A percentile compares a stretch with the other conserved stretches of the same genome.
Conservation (phyloP, 2,888 invertebrate species). For the Labia minor region DNA sequence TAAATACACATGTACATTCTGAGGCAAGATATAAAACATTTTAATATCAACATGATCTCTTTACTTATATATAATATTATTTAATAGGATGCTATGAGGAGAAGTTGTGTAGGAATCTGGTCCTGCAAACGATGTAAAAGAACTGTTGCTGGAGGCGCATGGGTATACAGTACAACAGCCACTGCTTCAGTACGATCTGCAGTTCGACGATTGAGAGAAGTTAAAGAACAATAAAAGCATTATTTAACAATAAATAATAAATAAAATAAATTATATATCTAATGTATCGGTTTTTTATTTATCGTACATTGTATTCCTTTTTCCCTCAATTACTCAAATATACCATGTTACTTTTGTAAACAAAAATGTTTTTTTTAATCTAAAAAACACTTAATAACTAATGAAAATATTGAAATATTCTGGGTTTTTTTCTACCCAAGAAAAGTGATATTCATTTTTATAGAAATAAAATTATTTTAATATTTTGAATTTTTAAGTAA, state of each 20-base stretch:
- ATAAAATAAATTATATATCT: neutral
- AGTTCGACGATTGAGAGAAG: conserved; percentile 91
- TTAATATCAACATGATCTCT: too few species aligned
- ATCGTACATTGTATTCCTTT: too few species aligned
- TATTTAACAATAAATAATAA: neutral
- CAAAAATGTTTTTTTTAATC: too few species aligned
- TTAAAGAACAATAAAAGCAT: conserved; percentile 54
- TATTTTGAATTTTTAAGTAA: too few species aligned
- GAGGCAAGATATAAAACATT: conserved; percentile 76
- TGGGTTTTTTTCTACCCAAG: too few species aligned
- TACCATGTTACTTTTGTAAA: too few species aligned
- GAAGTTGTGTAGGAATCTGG: conserved; percentile 97
- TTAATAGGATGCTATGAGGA: conserved; percentile 92
- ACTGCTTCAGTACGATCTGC: conserved; percentile 96
- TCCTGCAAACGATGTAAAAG: conserved; percentile 94
- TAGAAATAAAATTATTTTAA: too few species aligned
- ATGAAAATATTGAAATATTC: too few species aligned
- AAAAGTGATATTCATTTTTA: too few species aligned
- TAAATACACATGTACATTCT: conserved; percentile 98
- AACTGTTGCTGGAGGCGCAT: conserved; percentile 95
- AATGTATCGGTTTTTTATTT: too few species aligned
- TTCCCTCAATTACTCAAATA: too few species aligned
- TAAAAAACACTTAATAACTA: too few species aligned
- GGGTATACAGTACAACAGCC: conserved; percentile 96
- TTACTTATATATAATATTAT: neutral